Percentiles rank a stretch among this genome's conserved stretches.
Conservation (phyloP, 1,140 invertebrate genomes). For the Gonioctena quinquepunctata region DNA sequence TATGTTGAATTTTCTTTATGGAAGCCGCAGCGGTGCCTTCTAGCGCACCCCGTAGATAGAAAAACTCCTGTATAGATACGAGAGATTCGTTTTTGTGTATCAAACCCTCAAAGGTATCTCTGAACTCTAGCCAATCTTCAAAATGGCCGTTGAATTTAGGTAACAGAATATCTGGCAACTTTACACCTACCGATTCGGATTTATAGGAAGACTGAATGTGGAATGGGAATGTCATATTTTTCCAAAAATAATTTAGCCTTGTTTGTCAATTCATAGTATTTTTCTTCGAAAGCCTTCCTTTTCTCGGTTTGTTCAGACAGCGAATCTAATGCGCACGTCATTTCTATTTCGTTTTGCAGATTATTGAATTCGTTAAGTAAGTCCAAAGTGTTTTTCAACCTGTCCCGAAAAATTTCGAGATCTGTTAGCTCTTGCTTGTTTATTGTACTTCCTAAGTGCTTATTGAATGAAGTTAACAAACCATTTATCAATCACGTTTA, state of each 20-base stretch:
- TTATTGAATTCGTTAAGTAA: not conserved
- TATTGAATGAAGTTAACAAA: not conserved
- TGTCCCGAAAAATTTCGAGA: not conserved
- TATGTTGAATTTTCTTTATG: slow-evolving; percentile 20
- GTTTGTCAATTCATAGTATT: not conserved
- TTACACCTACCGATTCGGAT: slow-evolving; percentile 5
- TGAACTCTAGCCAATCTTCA: slow-evolving; percentile 28
- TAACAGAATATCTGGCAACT: slow-evolving; percentile 24
- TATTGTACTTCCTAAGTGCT: not conserved
- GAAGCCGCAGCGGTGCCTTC: slow-evolving; percentile 7
- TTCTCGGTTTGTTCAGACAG: not conserved
- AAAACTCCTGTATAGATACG: slow-evolving; percentile 21
- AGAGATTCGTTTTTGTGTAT: slow-evolving; percentile 21
- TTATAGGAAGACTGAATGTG: not conserved
- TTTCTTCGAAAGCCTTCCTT: not conserved
- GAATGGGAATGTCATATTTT: not conserved
- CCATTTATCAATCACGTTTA: not conserved
- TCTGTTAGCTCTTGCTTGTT: not conserved
- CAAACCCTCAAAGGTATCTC: slow-evolving; percentile 27
- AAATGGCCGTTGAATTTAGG: slow-evolving; percentile 26
- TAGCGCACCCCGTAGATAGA: slow-evolving; percentile 25
- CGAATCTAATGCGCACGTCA: not conserved
- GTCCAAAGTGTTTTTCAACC: not conserved
- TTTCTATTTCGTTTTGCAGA: not conserved
- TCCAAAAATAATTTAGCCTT: not conserved